phyloP scores from a whole-genome alignment of 1,140 invertebrate species.

The Camponotus vicinus region DNA sequence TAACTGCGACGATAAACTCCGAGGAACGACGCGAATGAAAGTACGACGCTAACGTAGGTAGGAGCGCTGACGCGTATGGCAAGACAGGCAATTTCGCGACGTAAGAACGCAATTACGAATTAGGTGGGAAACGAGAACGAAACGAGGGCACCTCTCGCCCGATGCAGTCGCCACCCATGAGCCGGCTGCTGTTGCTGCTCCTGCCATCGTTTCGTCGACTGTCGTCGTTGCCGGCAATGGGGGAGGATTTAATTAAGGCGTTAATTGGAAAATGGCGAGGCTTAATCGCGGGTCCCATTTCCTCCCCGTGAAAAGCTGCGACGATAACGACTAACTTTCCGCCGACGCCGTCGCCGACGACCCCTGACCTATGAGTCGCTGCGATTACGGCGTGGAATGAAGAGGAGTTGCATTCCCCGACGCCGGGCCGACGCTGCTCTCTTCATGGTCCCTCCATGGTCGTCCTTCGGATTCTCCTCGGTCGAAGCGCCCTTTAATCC shows the following conservation, averaged over 20 bases:
- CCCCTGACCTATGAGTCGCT: conserved; percentile 68
- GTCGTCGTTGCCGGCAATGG: conserved; percentile 34
- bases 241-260: conserved; percentile 81
- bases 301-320: conserved; percentile 80
- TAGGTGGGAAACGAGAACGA: conserved; percentile 6
- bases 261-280: conserved; percentile 83
- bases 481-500: conserved; percentile 64
- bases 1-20: conserved; percentile 5
- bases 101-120: conserved; percentile 73
- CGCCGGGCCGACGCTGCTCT: not conserved
- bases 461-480: not conserved
- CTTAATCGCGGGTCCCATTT: conserved; percentile 81
- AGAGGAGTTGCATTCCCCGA: conserved; percentile 18
- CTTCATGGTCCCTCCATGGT: conserved; percentile 16
- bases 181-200: not conserved
- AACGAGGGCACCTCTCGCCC: conserved; percentile 49
- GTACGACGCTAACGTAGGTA: not conserved
- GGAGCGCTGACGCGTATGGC: not conserved
- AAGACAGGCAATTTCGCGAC: conserved; percentile 43
- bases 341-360: conserved; percentile 59
- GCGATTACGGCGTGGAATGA: conserved; percentile 17
- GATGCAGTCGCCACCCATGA: conserved; percentile 17
- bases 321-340: conserved; percentile 82
- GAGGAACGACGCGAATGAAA: not conserved
- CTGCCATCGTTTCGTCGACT: conserved; percentile 54